Conservation (phyloP, 2,797 vertebrate genomes). For the Carduelis carduelis region DNA sequence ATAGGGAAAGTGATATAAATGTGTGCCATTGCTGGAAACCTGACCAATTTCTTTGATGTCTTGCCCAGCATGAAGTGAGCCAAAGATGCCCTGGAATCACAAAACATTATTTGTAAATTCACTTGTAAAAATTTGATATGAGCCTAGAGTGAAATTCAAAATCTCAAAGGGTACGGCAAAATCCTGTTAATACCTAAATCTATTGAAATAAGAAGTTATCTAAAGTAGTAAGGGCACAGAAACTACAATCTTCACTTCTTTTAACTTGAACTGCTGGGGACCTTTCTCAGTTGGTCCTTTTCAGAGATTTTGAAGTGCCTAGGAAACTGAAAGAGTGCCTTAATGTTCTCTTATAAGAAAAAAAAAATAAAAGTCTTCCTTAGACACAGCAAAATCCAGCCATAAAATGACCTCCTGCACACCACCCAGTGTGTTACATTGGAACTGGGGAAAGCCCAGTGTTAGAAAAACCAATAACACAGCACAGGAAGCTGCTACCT, state of each 20-base stretch:
- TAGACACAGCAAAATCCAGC: neutral
- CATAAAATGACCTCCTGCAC: neutral
- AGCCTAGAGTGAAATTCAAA: neutral
- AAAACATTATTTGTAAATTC: neutral
- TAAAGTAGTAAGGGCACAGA: neutral
- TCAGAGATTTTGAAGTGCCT: neutral
- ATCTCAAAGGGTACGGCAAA: neutral
- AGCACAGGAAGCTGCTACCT: neutral
- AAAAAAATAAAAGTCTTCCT: neutral
- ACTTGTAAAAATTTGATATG: slow-evolving; percentile 12
- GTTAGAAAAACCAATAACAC: neutral
- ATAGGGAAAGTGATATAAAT: slow-evolving; percentile 27
- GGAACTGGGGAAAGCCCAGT: neutral
- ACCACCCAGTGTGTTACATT: neutral
- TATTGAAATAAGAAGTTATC: neutral
- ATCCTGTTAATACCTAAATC: neutral
- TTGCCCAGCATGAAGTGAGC: neutral
- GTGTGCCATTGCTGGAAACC: neutral
- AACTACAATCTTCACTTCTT: neutral
- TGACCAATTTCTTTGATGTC: slow-evolving; percentile 7
- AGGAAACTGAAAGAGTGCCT: neutral
- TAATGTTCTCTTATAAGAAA: neutral
- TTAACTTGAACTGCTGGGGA: neutral
- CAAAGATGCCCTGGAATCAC: slow-evolving; percentile 7
- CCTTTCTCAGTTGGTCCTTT: neutral